Evolutionary conservation across 2,113 vertebrate genomes (phyloP).

Genomic region (Lipophrys pholis): DNA sequence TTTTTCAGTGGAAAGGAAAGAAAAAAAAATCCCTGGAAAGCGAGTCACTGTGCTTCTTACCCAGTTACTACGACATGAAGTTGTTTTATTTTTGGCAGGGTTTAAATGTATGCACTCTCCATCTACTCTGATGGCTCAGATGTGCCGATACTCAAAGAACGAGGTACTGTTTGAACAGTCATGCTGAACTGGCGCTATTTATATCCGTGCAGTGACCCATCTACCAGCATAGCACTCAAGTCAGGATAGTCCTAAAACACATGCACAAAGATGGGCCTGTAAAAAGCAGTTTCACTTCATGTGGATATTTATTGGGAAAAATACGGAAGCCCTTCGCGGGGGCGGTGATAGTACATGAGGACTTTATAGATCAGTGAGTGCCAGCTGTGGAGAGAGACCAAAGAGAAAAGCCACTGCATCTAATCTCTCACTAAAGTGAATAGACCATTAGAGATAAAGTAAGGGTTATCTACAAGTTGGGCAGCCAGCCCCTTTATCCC

Average conservation of each 20-base stretch:
- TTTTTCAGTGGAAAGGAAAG: conserved; percentile 1
- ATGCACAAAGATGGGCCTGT: conserved; percentile 36
- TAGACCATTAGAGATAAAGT: conserved; percentile 24
- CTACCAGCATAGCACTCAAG: conserved; percentile 56
- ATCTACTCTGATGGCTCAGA: conserved; percentile 14
- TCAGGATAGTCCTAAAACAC: conserved; percentile 36
- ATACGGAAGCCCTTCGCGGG: conserved; percentile 30
- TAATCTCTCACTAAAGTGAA: conserved; percentile 23
- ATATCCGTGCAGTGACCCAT: conserved; percentile 50
- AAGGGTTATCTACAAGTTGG: conserved; percentile 2
- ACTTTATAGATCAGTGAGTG: conserved; percentile 33
- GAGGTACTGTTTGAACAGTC: conserved; percentile 34
- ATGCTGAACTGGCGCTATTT: conserved; percentile 50
- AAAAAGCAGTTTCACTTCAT: conserved; percentile 46
- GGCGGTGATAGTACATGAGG: conserved; percentile 35
- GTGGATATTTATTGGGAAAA: conserved; percentile 31
- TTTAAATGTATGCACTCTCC: conserved; percentile 15
- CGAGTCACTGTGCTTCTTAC: not conserved
- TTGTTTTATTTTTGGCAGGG: not conserved
- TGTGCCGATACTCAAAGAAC: conserved; percentile 12
- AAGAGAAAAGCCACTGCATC: conserved; percentile 16
- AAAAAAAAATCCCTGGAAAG: conserved; percentile 11
- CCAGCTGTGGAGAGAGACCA: conserved; percentile 9
- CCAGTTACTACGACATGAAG: not conserved
- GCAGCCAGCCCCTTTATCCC: conserved; percentile 10